Base-by-base conservation (phyloP, 2,113 vertebrate genomes). In the Misgurnus anguillicaudatus region DNA sequence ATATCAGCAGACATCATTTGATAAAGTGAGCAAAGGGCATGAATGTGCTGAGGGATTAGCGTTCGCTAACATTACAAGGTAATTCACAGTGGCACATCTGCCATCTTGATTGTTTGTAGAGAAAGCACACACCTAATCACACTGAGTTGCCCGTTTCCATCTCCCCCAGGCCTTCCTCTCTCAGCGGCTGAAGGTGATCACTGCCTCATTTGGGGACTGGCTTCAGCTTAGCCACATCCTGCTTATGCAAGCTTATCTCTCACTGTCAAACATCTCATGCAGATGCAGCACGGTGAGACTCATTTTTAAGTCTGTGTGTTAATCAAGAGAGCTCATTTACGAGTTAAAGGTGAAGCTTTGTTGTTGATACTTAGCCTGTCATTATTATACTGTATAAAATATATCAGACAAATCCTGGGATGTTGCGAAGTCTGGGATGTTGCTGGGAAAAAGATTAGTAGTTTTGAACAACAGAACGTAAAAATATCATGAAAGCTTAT, bases 61-160 rank as follows among this genome's bases (percentile, higher is more conserved):
- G 0, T 61, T 79, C 31, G 79, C 79, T 79, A 71, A 78, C 66
- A 51, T 71, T 71, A 78, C 21, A 41, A 47, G 48, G 58, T 81
- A 84, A 81, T 84, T 81, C 79, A 45, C 75, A 71, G 70, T 81
- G 79, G 75, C 83, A 76, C 70, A 79, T 78, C 55, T 84, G 79
- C 83, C 83, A 78, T 81, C 79, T 81, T 81, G 83, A 69, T 81
- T 76, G 83, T 84, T 81, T 76, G 60, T 74, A 75, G 14, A 65
- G 66, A 62, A 36, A 66, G 83, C 65, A 67, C 66, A 57, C 64
- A 65, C 45, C 70, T 78, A 71, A 77, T 75, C 72, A 75, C 13
- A 38, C 45, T 6, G 60, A 79, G 75, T 66, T 72, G 69, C 75
- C 76, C 39, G 17, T 61, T 53, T 74, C 21, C 70, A 51, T 45